phyloP scores from a whole-genome alignment of 1,140 invertebrate genomes.

The Physella acuta region DNA sequence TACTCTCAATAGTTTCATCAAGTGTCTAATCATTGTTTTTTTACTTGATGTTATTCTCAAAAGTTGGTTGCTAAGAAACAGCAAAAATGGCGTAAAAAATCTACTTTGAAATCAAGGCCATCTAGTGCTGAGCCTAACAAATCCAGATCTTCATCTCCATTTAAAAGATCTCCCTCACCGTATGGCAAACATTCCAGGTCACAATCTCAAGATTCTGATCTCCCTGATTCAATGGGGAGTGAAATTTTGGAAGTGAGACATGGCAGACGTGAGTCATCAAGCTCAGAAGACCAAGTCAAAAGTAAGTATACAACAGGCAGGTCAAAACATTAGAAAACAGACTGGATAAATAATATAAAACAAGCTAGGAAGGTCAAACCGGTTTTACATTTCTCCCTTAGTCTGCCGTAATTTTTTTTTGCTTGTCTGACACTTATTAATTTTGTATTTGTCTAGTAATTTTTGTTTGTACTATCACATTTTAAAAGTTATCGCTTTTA shows the following conservation, averaged over 20 bases:
- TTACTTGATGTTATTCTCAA: background rate
- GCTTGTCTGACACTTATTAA: too few relatives aligned
- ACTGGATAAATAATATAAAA: too few relatives aligned
- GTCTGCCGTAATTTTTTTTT: too few relatives aligned
- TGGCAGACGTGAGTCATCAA: too few relatives aligned
- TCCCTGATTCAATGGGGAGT: conserved; percentile 34
- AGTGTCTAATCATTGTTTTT: background rate
- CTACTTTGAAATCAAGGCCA: background rate
- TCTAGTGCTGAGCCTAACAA: conserved; percentile 8
- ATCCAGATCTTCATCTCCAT: conserved; percentile 12
- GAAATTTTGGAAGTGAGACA: conserved; percentile 29
- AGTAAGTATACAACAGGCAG: too few relatives aligned
- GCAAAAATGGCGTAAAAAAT: conserved; percentile 14
- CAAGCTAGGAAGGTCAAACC: too few relatives aligned
- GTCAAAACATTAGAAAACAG: too few relatives aligned
- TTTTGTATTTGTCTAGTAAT: too few relatives aligned
- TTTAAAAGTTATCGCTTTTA: too few relatives aligned
- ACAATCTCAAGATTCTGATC: conserved; percentile 32
- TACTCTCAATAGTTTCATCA: background rate
- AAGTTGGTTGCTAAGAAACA: conserved; percentile 18
- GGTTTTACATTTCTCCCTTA: too few relatives aligned
- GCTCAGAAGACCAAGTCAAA: conserved; percentile 30
- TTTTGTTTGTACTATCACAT: too few relatives aligned
- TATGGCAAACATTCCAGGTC: conserved; percentile 13
- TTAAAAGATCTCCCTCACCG: conserved; percentile 25